Evolutionary conservation across 2,797 vertebrate species (phyloP).

Genomic region (Diceros bicornis): DNA sequence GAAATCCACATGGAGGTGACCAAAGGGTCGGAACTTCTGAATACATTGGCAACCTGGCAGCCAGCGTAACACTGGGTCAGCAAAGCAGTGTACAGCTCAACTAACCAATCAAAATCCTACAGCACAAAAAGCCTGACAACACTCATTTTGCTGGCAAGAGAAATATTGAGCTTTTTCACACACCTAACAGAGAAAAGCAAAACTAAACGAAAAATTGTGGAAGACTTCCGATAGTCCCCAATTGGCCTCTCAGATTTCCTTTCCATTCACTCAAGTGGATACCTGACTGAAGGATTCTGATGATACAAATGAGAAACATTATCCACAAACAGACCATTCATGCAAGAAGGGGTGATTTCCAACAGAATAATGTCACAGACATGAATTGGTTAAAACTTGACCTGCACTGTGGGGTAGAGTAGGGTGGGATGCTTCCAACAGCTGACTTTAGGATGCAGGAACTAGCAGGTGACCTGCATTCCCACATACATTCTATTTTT

Average conservation of each 20-base stretch:
- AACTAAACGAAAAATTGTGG: not conserved
- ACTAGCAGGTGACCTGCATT: not conserved
- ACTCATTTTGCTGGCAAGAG: not conserved
- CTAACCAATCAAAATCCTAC: not conserved
- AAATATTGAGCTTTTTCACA: not conserved
- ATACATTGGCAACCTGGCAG: not conserved
- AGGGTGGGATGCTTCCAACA: not conserved
- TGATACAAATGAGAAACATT: not conserved
- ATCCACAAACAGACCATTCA: not conserved
- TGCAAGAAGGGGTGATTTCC: not conserved
- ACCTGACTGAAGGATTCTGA: constrained; percentile 34
- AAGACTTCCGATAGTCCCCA: not conserved
- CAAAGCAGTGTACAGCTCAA: not conserved
- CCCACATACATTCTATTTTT: not conserved
- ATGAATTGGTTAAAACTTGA: not conserved
- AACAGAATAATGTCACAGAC: not conserved
- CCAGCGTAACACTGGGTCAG: not conserved
- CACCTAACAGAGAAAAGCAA: not conserved
- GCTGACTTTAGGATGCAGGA: not conserved
- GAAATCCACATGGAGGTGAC: constrained; percentile 23
- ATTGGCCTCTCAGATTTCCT: not conserved
- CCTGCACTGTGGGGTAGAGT: not conserved
- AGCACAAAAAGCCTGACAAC: not conserved
- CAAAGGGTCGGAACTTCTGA: not conserved
- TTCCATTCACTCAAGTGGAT: not conserved